These are phyloP conservation scores for Miichthys miiuy DNA, from an alignment of 2,797 vertebrate species.

Conservation along the genomic window DNA sequence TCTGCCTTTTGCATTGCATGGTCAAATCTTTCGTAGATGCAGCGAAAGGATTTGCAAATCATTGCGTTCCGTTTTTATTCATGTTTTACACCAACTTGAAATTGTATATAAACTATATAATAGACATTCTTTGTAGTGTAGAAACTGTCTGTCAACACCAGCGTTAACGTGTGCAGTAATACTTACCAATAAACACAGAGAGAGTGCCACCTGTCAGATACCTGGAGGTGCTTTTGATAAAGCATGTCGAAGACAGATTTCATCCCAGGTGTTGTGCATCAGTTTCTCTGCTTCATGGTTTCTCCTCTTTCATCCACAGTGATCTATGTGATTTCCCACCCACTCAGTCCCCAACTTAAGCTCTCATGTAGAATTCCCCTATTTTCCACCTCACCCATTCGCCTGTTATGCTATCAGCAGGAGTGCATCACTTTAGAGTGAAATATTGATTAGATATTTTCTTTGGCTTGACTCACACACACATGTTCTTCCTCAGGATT, in stretches of 20 bases:
- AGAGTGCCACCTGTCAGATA: conserved; percentile 54
- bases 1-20: too few species aligned
- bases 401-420: conserved; percentile 23
- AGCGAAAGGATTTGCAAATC: too few species aligned
- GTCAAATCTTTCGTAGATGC: too few species aligned
- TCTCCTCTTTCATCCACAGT: conserved; percentile 41
- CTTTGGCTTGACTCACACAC: conserved; percentile 10
- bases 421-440: conserved; percentile 19
- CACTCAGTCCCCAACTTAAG: background rate
- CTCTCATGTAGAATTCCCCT: conserved; percentile 33
- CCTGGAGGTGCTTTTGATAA: conserved; percentile 45
- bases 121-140: background rate
- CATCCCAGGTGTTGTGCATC: conserved; percentile 45
- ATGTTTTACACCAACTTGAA: too few species aligned
- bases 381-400: conserved; percentile 39
- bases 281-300: conserved; percentile 37
- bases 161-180: conserved; percentile 10
- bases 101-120: too few species aligned
- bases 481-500: background rate
- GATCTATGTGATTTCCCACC: conserved; percentile 54
- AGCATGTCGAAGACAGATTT: conserved; percentile 36
- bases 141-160: conserved; percentile 6
- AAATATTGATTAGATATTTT: conserved; percentile 59
- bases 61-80: too few species aligned
- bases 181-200: conserved; percentile 23